Percentiles rank a stretch among this genome's conserved stretches.
Evolutionary conservation across 2,113 vertebrate genomes (phyloP).

Genomic region (Eretmochelys imbricata): DNA sequence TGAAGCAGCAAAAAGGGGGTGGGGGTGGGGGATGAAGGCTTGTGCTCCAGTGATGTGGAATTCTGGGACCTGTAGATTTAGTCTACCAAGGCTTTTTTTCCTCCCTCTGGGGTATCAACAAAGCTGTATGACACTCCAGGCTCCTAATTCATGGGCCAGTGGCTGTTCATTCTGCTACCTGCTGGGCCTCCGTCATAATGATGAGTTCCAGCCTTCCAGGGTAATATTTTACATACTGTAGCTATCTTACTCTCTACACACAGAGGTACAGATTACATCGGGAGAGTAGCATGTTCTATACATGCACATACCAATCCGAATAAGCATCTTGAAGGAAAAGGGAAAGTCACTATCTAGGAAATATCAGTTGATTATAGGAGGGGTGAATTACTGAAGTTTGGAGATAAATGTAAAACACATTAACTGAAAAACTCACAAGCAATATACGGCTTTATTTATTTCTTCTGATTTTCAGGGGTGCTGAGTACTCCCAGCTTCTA

Average conservation of each 20-base stretch:
- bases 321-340: constrained; percentile 41
- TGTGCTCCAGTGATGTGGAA: background rate
- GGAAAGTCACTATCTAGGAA: constrained; percentile 36
- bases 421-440: constrained; percentile 76
- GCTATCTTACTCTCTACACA: constrained; percentile 33
- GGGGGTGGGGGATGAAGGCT: background rate
- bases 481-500: constrained; percentile 40
- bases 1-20: constrained; percentile 21
- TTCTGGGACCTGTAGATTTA: constrained; percentile 24
- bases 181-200: constrained; percentile 64
- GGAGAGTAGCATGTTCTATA: constrained; percentile 7
- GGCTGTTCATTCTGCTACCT: constrained; percentile 61
- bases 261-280: background rate
- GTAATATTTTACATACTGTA: constrained; percentile 49
- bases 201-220: constrained; percentile 59
- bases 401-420: constrained; percentile 74
- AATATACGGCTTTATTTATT: constrained; percentile 79
- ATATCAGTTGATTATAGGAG: constrained; percentile 64
- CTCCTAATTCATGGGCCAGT: constrained; percentile 67
- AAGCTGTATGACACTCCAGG: constrained; percentile 34
- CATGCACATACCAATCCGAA: constrained; percentile 10
- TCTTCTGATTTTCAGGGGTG: constrained; percentile 74
- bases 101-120: background rate
- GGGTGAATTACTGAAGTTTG: constrained; percentile 67
- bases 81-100: constrained; percentile 29